phyloP scores from a whole-genome alignment of 2,113 vertebrate species.

The Oophaga pumilio region DNA sequence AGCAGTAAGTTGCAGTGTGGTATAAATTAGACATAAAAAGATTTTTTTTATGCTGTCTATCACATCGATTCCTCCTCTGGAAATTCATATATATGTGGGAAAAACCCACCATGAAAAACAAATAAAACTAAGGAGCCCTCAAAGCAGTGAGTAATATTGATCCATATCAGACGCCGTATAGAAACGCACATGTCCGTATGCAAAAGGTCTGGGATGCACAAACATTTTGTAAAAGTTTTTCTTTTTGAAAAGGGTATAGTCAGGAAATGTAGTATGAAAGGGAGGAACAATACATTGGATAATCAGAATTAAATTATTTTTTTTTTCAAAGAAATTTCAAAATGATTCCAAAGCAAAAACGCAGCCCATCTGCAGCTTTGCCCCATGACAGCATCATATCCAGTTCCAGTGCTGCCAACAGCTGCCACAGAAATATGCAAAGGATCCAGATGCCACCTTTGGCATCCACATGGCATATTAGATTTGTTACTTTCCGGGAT shows the following conservation, averaged over 20 bases:
- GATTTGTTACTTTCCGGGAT: slow-evolving; percentile 43
- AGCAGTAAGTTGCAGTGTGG: no score
- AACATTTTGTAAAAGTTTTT: background rate
- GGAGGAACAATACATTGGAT: background rate
- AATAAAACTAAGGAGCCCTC: no score
- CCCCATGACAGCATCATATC: slow-evolving; percentile 41
- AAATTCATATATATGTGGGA: no score
- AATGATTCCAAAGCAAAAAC: slow-evolving; percentile 34
- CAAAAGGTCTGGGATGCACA: background rate
- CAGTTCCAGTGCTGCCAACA: slow-evolving; percentile 50
- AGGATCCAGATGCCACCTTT: slow-evolving; percentile 53
- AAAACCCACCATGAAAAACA: no score
- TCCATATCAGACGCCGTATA: background rate
- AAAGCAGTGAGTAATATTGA: background rate
- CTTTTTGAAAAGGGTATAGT: background rate
- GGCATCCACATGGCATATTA: slow-evolving; percentile 43
- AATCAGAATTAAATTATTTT: background rate
- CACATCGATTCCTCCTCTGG: no score
- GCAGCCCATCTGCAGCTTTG: slow-evolving; percentile 48
- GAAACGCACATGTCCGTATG: background rate
- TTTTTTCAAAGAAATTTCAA: slow-evolving; percentile 24
- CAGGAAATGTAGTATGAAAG: background rate
- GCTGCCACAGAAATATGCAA: slow-evolving; percentile 54
- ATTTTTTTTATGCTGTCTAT: no score
- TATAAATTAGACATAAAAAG: no score